Evolutionary conservation across 2,888 invertebrate genomes (phyloP).

Genomic region (Metallyticus violacea): DNA sequence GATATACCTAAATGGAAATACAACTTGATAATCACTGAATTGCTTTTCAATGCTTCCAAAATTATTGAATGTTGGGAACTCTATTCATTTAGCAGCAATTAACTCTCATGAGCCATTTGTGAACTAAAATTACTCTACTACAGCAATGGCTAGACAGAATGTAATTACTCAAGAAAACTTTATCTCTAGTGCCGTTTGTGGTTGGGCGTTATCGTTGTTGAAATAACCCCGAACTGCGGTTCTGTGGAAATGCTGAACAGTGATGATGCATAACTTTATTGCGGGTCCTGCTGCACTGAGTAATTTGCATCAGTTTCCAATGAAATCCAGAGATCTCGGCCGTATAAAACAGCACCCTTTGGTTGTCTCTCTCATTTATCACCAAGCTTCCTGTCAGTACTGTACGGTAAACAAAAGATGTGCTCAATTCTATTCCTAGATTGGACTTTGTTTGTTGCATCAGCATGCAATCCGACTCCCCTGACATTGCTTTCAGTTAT

Average conservation of each 20-base stretch:
- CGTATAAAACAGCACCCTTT: too few species aligned
- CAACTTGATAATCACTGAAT: too few species aligned
- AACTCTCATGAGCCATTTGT: too few species aligned
- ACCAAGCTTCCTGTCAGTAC: neutral
- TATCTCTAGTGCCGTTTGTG: neutral
- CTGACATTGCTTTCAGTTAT: neutral
- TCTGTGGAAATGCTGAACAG: neutral
- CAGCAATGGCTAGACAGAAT: too few species aligned
- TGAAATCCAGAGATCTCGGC: neutral
- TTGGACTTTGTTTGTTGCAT: neutral
- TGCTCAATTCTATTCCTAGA: neutral
- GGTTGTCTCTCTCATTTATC: neutral
- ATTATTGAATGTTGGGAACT: too few species aligned
- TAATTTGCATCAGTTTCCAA: neutral
- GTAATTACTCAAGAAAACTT: too few species aligned
- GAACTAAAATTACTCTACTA: too few species aligned
- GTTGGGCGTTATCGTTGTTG: neutral
- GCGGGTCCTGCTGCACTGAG: neutral
- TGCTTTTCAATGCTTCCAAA: too few species aligned
- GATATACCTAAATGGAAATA: too few species aligned
- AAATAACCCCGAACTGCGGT: neutral
- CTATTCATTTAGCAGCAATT: too few species aligned
- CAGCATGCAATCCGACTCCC: neutral
- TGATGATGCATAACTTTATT: neutral
- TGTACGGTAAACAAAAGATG: neutral